Percentiles rank a stretch among this genome's conserved stretches.
These are phyloP conservation scores for Penaeus monodon DNA, from an alignment of 2,888 invertebrate species.

Conservation along the genomic window DNA sequence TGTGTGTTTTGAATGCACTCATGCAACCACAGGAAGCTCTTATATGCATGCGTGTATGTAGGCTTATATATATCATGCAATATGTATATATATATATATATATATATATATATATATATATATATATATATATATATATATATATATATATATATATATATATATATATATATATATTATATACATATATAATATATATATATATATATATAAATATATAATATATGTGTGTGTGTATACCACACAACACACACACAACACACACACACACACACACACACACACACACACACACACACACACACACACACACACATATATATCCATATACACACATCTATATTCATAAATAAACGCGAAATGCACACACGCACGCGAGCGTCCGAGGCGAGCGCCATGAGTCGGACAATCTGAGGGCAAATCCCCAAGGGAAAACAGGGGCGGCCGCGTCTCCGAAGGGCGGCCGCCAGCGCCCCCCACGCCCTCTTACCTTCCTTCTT, in stretches of 20 bases:
- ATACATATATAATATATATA: too few species aligned
- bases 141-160: not conserved
- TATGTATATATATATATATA: not conserved
- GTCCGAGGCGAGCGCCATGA: too few species aligned
- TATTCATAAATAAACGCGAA: too few species aligned
- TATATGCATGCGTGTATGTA: not conserved
- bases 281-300: not conserved
- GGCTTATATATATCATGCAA: not conserved
- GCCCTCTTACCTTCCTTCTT: conserved; percentile 81
- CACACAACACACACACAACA: not conserved
- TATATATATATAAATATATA: too few species aligned
- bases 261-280: not conserved
- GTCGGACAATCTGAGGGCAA: too few species aligned
- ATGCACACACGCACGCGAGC: too few species aligned
- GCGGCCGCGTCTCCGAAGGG: not conserved
- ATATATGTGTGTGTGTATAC: not conserved
- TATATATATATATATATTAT: not conserved
- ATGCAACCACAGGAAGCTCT: not conserved
- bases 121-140: conserved; percentile 14
- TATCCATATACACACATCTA: not conserved
- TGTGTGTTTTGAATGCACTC: not conserved
- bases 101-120: not conserved
- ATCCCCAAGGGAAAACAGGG: too few species aligned
- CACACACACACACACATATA: not conserved
- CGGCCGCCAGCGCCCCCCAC: not conserved